A percentile compares a stretch with the other conserved stretches of the same genome.
Conservation (phyloP, 1,140 invertebrate genomes). For the Caenorhabditis tropicalis region DNA sequence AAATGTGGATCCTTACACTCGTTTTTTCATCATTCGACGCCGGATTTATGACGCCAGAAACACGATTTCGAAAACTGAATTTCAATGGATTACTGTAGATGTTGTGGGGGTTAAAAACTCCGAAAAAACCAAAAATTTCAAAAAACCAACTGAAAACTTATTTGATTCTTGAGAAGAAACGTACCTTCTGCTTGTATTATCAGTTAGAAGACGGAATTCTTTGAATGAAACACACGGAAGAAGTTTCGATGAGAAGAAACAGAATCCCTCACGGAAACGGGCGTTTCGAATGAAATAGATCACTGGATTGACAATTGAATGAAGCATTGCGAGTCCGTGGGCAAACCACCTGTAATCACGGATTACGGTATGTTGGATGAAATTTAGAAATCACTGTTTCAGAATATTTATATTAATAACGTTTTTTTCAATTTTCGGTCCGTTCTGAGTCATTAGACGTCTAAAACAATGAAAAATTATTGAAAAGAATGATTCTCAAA, state of each 20-base stretch:
- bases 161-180: too few relatives aligned
- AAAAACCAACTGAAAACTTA: background rate
- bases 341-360: conserved; percentile 63
- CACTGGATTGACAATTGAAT: conserved; percentile 71
- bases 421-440: too few relatives aligned
- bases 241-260: conserved; percentile 64
- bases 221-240: conserved; percentile 61
- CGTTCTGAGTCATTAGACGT: too few relatives aligned
- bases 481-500: too few relatives aligned
- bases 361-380: too few relatives aligned
- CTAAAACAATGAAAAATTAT: too few relatives aligned
- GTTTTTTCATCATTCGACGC: conserved; percentile 4
- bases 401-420: too few relatives aligned
- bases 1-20: background rate
- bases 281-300: conserved; percentile 68
- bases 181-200: conserved; percentile 33
- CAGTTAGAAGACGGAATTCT: conserved; percentile 55
- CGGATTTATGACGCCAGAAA: conserved; percentile 36
- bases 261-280: conserved; percentile 67
- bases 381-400: background rate
- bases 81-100: too few relatives aligned
- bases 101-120: background rate
- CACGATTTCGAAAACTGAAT: conserved; percentile 39
- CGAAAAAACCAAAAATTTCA: background rate
- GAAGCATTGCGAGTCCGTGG: conserved; percentile 69